Base-by-base conservation (phyloP, 2,797 vertebrate species). In the Pelobates cultripes region DNA sequence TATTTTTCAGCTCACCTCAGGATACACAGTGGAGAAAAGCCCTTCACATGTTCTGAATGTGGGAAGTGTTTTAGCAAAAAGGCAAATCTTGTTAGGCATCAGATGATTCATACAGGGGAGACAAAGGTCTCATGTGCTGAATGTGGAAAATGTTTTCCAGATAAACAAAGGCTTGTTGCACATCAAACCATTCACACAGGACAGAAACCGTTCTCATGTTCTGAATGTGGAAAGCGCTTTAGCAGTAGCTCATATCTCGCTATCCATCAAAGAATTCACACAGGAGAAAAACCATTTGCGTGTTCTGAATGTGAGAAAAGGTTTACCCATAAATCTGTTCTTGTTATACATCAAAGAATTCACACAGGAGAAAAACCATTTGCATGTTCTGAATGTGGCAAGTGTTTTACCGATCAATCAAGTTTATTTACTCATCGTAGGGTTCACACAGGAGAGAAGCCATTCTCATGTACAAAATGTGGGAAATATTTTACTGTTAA, bases 331-430 rank as follows among this genome's bases (percentile, higher is more conserved):
- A 72, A 72, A 43, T 72, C 70, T 12, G 51, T 51, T 4, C 43
- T 72, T 2, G 70, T 72, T 40, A 72, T 72, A 44, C 70, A 72
- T 53, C 70, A 72, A 41, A 51, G 70, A 14, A 72, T 72, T 45
- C 70, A 72, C 47, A 45, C 44, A 8, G 70, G 70, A 44, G 70
- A 73, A 15, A 73, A 73, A 60, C 72, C 72, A 0, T 73, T 73
- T 41, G 14, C 41, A 3, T 73, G 72, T 10, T 4, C 7, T 4
- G 71, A 73, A 14, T 73, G 71, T 42, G 76, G 61, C 4, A 64
- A n/a, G 8, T 10, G 61, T 64, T 64, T 64, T 10, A 28, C 61
- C 14, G n/a, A 64, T 5, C n/a, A 28, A 1, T 64, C n/a, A 17
- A 28, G 2, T 0, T 14, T 64, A 2, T 64, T 40, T 40, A 64